Percentiles rank a stretch among this genome's conserved stretches.
Evolutionary conservation across 92 coral and sea anemone species (phyloP).

Genomic region (Scolanthus callimorphus): DNA sequence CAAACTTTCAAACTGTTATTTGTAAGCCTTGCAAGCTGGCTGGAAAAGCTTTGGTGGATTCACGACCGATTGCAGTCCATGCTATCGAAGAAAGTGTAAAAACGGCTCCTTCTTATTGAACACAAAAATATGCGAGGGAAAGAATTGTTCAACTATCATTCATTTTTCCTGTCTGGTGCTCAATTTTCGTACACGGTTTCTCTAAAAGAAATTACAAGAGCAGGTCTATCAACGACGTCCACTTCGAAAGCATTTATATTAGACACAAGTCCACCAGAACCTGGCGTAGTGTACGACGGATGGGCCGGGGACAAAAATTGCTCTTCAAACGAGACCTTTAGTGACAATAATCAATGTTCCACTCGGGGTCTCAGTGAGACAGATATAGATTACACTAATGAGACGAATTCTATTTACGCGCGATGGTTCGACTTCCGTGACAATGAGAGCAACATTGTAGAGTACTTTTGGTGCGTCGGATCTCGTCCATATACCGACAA

Average conservation of each 20-base stretch:
- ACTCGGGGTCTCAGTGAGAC: constrained; percentile 77
- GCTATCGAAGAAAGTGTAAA: constrained; percentile 18
- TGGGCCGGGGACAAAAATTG: constrained; percentile 45
- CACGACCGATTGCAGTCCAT: constrained; percentile 17
- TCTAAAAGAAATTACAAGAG: constrained; percentile 44
- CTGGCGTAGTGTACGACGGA: constrained; percentile 72
- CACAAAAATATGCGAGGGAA: constrained; percentile 29
- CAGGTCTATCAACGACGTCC: constrained; percentile 27
- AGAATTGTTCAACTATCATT: constrained; percentile 37
- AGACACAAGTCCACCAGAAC: constrained; percentile 43
- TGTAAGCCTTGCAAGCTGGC: constrained; percentile 54
- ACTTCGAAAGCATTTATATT: constrained; percentile 25
- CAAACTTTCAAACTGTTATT: neutral
- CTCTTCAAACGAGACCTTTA: constrained; percentile 6
- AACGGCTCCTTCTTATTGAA: neutral
- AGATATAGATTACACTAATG: constrained; percentile 77
- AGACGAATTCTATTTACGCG: constrained; percentile 83
- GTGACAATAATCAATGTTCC: constrained; percentile 89
- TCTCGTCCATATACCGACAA: constrained; percentile 43
- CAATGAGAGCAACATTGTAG: constrained; percentile 81
- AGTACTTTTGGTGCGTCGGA: constrained; percentile 93
- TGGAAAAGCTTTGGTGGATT: constrained; percentile 54
- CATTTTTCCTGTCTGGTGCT: too few relatives aligned
- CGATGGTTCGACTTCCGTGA: constrained; percentile 95
- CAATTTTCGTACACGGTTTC: constrained; percentile 30